Evolutionary conservation across 2,888 invertebrate genomes (phyloP), one percentile per base, ranked within the genome.

Genomic region (Sepioteuthis lessoniana): DNA sequence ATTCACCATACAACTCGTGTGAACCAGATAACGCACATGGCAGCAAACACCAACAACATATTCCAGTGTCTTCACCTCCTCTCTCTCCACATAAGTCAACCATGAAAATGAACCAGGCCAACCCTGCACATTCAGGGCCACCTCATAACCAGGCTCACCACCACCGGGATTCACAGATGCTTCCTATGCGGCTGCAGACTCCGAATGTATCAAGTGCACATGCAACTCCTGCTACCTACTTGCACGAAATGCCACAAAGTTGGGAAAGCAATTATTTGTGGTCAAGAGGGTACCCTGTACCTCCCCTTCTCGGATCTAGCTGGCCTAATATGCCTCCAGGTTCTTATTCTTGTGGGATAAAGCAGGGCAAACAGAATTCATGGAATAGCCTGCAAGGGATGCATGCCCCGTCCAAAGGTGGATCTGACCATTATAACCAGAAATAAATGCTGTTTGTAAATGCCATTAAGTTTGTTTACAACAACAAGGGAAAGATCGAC

Each of bases 351-450:
- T 92, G 92, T 46, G 92, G 92, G 46, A 47, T 92, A 31, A 92
- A 92, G 92, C 92, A 92, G 47, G 92, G 92, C n/a, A 92, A 92
- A 92, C 92, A 46, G 47, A 92, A 42, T 92, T 42, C 92, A n/a
- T 92, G 92, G 92, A 92, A 92, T 28, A 92, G 47, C 16, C 42
- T 92, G 46, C 92, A 92, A 92, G 92, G 92, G 46, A 92, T 92
- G 31, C 92, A 92, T 42, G 92, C 92, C 42, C 92, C 92, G n/a
- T 92, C 92, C 47, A 92, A 92, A 47, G 47, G 42, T 92, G 47
- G 47, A 31, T 92, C 92, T 4, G 92, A 92, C 92, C 92, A 92
- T 47, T 92, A 92, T 31, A 42, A 31, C n/a, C 76, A 76, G n/a
- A 76, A 76, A 76, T 76, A 76, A 76, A 55, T 55, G 55, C 21